Percentiles rank a stretch among this genome's conserved stretches.
Conservation (phyloP, 2,888 invertebrate species). For the Drosophila subquinaria region DNA sequence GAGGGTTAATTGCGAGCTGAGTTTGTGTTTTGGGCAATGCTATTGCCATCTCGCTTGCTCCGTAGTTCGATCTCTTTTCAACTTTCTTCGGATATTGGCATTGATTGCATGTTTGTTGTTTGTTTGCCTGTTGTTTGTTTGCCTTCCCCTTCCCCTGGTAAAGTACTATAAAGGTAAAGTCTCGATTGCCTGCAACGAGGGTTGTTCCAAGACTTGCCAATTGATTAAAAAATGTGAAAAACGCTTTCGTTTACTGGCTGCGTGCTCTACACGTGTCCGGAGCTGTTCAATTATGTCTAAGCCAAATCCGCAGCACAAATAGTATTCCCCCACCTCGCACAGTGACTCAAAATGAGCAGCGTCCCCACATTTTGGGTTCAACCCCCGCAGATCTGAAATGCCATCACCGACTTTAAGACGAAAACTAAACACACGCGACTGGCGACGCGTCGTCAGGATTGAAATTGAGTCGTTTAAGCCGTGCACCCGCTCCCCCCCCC, state of each 20-base stretch:
- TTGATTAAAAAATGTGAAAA: constrained; percentile 49
- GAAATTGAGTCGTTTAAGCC: constrained; percentile 69
- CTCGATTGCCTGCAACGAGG: constrained; percentile 56
- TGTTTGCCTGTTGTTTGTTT: constrained; percentile 40
- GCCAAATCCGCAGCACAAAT: constrained; percentile 81
- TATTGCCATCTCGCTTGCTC: background rate
- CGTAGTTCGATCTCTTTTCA: background rate
- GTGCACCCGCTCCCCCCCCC: background rate
- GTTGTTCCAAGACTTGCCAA: constrained; percentile 61
- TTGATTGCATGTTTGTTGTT: constrained; percentile 56
- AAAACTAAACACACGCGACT: constrained; percentile 69
- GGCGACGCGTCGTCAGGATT: constrained; percentile 49
- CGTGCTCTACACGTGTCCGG: constrained; percentile 75
- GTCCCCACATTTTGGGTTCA: background rate
- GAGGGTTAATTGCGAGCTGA: constrained; percentile 75
- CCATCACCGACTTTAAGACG: constrained; percentile 62
- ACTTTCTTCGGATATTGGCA: constrained; percentile 19
- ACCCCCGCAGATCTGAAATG: constrained; percentile 34
- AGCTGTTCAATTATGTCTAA: constrained; percentile 82
- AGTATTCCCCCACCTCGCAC: constrained; percentile 6
- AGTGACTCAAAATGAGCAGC: constrained; percentile 34
- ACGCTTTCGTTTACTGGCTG: constrained; percentile 14
- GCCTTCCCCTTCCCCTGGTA: background rate
- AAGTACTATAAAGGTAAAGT: constrained; percentile 41
- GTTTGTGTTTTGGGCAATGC: constrained; percentile 27